Evolutionary conservation across 2,113 vertebrate genomes (phyloP).

Genomic region (Sminthopsis crassicaudata): DNA sequence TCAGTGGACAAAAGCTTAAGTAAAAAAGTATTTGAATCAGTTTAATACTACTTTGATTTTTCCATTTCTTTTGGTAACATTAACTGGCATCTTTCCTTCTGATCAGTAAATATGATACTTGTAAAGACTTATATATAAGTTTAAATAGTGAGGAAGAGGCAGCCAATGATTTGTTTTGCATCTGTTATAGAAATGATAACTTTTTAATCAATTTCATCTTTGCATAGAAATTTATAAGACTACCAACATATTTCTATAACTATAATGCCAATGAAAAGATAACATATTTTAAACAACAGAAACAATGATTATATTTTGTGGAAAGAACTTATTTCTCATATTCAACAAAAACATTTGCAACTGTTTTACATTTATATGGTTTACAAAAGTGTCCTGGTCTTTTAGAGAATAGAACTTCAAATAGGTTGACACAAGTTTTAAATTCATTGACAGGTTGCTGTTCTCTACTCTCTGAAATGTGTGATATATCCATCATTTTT

Average conservation of each 20-base stretch:
- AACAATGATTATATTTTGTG: conserved; percentile 5
- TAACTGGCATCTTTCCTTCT: conserved; percentile 26
- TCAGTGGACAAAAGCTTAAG: conserved; percentile 42
- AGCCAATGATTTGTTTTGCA: conserved; percentile 29
- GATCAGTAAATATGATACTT: conserved; percentile 32
- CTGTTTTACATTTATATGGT: conserved; percentile 57
- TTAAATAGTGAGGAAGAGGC: neutral
- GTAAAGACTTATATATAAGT: conserved; percentile 25
- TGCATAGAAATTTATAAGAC: neutral
- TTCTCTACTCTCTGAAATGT: conserved; percentile 75
- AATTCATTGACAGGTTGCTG: conserved; percentile 61
- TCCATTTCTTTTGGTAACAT: conserved; percentile 22
- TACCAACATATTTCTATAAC: neutral
- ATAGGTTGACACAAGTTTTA: conserved; percentile 68
- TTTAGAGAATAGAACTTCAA: conserved; percentile 61
- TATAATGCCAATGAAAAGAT: conserved; percentile 45
- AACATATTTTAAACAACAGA: conserved; percentile 23
- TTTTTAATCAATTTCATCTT: conserved; percentile 6
- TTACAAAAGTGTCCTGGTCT: conserved; percentile 45
- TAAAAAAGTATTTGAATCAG: conserved; percentile 41
- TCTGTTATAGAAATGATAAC: neutral
- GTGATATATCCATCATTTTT: conserved; percentile 78
- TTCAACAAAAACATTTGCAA: conserved; percentile 22
- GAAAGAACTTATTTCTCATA: conserved; percentile 17
- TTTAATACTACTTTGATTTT: conserved; percentile 59